Base-by-base conservation (phyloP, 2,888 invertebrate genomes). In the Epiperipatus broadwayi region DNA sequence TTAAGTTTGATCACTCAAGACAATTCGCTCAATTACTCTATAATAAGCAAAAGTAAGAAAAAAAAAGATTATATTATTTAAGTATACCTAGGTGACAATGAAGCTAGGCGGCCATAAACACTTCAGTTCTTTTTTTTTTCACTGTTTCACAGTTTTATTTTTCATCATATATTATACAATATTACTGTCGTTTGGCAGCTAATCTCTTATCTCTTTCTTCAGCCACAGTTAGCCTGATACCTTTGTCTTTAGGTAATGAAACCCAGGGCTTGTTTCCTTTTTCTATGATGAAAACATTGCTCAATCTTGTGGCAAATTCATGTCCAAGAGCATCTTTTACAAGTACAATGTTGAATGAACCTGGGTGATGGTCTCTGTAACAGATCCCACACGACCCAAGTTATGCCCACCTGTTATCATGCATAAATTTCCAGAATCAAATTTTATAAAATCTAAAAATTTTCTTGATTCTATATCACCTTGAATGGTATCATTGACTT, bases 321-420 rank as follows among this genome's bases (percentile, higher is more conserved):
- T 97, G 91, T 48, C 93, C 95, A 53, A 80, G 77, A 43, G 84
- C 70, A 70, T 97, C 97, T 68, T 91, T 91, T 54, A 99, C 70
- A 66, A 97, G 95, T 47, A 95, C 89, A 65, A 97, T 95, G 66
- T 99, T 97, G 61, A 95, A 95, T 45, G 91, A 91, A 46, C 97
- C 97, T 46, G 93, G 95, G 67, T 99, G 97, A 52, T 89, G 73
- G 66, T 99, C 97, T 56, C 95, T 75, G 61, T 83, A 89, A 51
- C 89, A 84, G 51, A 97, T 57, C 97, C 97, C 51, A 99, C 93
- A 64, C 97, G 81, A 47, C 97, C 97, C 75, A 97, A 89, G 70
- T 99, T 99, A 60, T 89, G 76, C 48, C 97, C 97, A 59, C 95
- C 95, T 50, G 97, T 97, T 63, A 99, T 87, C 95, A 97, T 97